A percentile compares a stretch with the other conserved stretches of the same genome.
Evolutionary conservation across 1,140 invertebrate species (phyloP).

Genomic region (Drosophila burlai): DNA sequence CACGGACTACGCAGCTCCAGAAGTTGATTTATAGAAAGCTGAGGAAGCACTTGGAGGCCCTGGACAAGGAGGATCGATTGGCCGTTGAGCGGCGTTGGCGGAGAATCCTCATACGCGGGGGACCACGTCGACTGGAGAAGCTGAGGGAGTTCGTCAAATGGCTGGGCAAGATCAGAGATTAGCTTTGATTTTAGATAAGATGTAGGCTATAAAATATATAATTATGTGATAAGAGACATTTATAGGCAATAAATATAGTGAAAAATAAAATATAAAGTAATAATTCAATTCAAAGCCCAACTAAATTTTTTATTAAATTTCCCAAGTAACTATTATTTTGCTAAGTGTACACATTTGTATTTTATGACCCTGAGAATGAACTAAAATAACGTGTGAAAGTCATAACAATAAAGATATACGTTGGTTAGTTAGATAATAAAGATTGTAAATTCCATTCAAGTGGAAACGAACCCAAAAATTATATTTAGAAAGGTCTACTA

Average conservation of each 20-base stretch:
- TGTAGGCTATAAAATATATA: conserved; percentile 4
- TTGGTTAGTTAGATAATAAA: not conserved
- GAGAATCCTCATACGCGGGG: conserved; percentile 32
- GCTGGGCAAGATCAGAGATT: conserved; percentile 52
- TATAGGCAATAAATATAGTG: not conserved
- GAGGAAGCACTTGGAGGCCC: conserved; percentile 29
- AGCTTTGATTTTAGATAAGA: conserved; percentile 19
- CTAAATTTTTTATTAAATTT: not conserved
- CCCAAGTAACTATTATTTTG: not conserved
- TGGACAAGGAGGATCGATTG: conserved; percentile 57
- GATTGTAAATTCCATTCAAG: conserved; percentile 11
- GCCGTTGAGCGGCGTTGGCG: conserved; percentile 51
- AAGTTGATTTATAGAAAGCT: conserved; percentile 54
- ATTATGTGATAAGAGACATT: conserved; percentile 27
- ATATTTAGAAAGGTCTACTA: not conserved
- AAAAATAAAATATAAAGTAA: not conserved
- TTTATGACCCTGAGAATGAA: not conserved
- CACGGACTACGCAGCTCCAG: conserved; percentile 47
- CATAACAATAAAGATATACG: conserved; percentile 8
- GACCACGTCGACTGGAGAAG: conserved; percentile 47
- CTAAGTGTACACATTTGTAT: not conserved
- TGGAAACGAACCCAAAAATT: conserved; percentile 1
- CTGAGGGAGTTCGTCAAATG: conserved; percentile 59
- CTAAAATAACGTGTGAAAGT: conserved; percentile 3
- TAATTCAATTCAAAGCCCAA: not conserved